A percentile compares a stretch with the other conserved stretches of the same genome.
Conservation (phyloP, 2,888 invertebrate genomes). For the Clunio marinus region DNA sequence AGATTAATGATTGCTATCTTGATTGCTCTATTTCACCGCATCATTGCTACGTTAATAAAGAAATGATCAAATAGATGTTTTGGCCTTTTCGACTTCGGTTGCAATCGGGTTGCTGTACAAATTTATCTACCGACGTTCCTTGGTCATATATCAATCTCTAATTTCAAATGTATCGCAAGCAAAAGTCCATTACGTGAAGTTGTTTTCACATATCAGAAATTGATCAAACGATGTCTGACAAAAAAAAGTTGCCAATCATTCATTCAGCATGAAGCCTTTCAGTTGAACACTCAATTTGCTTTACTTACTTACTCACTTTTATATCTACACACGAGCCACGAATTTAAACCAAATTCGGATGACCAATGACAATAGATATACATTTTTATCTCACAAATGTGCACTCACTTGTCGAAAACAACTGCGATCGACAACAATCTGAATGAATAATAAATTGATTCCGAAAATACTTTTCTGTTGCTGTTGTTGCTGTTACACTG, state of each 20-base stretch:
- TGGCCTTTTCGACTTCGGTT: no score
- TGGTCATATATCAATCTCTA: not conserved
- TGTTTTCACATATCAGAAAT: slow-evolving; percentile 7
- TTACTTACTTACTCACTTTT: no score
- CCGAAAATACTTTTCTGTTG: slow-evolving; percentile 6
- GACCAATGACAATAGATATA: not conserved
- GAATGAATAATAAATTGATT: slow-evolving; percentile 19
- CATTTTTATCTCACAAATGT: not conserved
- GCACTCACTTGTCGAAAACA: not conserved
- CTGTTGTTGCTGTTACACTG: not conserved
- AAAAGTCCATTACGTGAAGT: slow-evolving; percentile 22
- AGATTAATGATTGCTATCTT: not conserved
- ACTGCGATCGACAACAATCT: not conserved
- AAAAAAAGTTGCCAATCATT: slow-evolving; percentile 28
- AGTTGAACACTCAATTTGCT: not conserved
- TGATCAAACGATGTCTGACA: not conserved
- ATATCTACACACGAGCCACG: no score
- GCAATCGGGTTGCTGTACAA: no score
- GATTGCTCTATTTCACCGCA: slow-evolving; percentile 10
- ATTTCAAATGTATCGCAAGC: slow-evolving; percentile 10
- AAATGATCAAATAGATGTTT: not conserved
- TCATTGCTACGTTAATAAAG: not conserved
- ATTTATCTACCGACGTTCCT: not conserved
- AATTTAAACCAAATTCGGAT: not conserved
- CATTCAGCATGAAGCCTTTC: not conserved